phyloP scores from a whole-genome alignment of 2,797 vertebrate genomes.

The Pachyuromys duprasi region DNA sequence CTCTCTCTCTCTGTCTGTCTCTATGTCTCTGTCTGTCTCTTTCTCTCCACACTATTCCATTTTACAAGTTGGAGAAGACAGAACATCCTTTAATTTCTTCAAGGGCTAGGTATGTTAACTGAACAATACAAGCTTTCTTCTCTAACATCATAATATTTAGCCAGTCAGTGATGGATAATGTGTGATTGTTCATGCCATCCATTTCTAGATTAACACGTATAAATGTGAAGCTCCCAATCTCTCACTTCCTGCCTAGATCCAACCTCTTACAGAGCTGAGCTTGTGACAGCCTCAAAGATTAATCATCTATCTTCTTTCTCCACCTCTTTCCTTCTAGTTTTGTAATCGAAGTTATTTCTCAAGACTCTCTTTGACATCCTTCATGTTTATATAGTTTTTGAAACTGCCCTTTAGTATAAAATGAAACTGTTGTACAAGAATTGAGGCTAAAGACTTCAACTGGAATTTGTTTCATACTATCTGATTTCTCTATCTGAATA shows the following conservation, averaged over 20 bases:
- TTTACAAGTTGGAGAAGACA: background rate
- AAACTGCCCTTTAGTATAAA: background rate
- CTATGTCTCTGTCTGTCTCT: background rate
- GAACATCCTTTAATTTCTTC: background rate
- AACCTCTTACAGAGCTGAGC: slow-evolving; percentile 11
- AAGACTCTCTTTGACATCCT: background rate
- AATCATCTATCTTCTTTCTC: slow-evolving; percentile 6
- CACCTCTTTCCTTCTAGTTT: background rate
- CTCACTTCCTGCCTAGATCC: background rate
- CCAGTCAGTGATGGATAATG: background rate
- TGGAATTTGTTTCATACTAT: background rate
- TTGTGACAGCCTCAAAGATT: background rate
- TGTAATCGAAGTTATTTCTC: slow-evolving; percentile 22
- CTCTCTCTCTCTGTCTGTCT: background rate
- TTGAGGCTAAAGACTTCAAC: background rate
- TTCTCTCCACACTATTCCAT: background rate
- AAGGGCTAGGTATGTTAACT: background rate
- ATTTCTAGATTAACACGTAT: slow-evolving; percentile 22
- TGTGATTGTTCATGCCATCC: background rate
- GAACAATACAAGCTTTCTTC: background rate
- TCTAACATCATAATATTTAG: background rate
- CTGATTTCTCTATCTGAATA: slow-evolving; percentile 21
- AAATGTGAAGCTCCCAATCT: background rate
- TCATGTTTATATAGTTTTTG: background rate
- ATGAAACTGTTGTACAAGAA: background rate